Evolutionary conservation across 2,888 invertebrate species (phyloP).

Genomic region (Pyrgus malvae): DNA sequence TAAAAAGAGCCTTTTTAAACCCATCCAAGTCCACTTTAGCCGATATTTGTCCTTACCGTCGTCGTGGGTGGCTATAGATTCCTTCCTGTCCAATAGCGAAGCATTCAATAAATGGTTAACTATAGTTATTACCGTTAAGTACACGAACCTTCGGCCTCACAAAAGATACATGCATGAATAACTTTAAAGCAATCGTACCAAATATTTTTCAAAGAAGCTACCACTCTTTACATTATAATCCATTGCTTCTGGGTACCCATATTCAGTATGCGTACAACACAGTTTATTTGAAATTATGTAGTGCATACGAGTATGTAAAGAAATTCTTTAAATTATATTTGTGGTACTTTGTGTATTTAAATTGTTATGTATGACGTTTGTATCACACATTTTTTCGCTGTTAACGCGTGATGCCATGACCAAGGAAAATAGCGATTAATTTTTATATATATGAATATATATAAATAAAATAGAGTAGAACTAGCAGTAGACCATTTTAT

Average conservation of each 20-base stretch:
- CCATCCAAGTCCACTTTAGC: background rate
- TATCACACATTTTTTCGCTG: no score
- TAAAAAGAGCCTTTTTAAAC: background rate
- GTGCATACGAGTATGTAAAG: background rate
- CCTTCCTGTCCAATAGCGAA: background rate
- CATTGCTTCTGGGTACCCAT: conserved; percentile 3
- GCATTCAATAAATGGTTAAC: conserved; percentile 5
- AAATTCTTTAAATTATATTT: no score
- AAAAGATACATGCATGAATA: conserved; percentile 18
- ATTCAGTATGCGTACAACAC: background rate
- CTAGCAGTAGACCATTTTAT: no score
- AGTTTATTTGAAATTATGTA: no score
- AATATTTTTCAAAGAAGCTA: conserved; percentile 4
- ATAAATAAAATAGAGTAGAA: no score
- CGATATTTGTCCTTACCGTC: conserved; percentile 21
- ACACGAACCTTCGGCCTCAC: conserved; percentile 3
- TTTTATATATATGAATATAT: no score
- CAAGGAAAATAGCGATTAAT: no score
- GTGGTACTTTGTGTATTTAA: no score
- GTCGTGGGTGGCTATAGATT: conserved; percentile 35
- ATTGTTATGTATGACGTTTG: no score
- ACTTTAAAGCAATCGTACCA: background rate
- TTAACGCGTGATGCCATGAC: no score
- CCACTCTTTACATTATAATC: conserved; percentile 18
- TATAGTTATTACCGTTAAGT: conserved; percentile 11